These are phyloP conservation scores for Pocillopora verrucosa DNA, from an alignment of 64 coral and sea anemone species.

Conservation along the genomic window DNA sequence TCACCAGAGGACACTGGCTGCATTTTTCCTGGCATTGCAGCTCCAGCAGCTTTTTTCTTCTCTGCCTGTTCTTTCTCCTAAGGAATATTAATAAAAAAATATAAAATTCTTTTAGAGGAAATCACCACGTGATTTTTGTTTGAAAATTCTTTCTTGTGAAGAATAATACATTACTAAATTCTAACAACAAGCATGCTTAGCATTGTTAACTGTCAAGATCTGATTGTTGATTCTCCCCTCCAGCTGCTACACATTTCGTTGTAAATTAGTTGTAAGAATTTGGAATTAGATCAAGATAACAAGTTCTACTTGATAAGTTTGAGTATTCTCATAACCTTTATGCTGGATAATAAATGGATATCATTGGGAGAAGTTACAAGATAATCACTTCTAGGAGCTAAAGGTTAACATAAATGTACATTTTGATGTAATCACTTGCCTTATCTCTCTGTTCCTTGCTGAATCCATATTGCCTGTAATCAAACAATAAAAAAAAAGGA, in stretches of 20 bases:
- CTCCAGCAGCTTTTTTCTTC: constrained; percentile 82
- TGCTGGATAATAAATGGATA: no score
- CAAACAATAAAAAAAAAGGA: neutral
- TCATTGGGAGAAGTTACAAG: no score
- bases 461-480: constrained; percentile 93
- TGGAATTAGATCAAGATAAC: no score
- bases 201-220: no score
- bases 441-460: constrained; percentile 97
- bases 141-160: no score
- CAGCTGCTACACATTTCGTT: no score
- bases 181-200: neutral
- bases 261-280: no score
- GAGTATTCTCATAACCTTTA: no score
- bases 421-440: constrained; percentile 8
- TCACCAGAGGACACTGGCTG: constrained; percentile 59
- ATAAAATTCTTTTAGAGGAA: neutral
- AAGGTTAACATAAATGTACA: neutral
- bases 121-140: neutral
- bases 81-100: neutral
- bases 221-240: no score
- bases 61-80: constrained; percentile 90
- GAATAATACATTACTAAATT: neutral
- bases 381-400: neutral
- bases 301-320: no score
- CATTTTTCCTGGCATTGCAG: constrained; percentile 51